Conservation (phyloP, 2,113 vertebrate species). For the Gadus chalcogrammus region DNA sequence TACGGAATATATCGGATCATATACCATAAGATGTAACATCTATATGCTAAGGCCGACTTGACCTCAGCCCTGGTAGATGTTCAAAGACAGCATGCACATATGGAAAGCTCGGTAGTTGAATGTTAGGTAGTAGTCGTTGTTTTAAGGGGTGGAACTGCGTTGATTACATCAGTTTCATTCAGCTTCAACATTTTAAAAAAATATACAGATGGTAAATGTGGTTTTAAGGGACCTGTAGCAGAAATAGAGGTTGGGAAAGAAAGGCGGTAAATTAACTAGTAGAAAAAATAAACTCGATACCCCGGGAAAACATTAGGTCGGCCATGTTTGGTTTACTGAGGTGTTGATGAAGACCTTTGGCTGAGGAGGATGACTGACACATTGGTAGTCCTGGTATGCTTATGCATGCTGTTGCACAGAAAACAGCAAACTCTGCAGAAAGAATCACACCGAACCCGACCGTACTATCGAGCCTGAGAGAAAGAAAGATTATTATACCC, state of each 20-base stretch:
- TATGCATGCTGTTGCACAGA: too few relatives aligned
- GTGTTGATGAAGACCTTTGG: too few relatives aligned
- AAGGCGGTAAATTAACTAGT: constrained; percentile 14
- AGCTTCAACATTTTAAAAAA: background rate
- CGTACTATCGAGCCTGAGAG: too few relatives aligned
- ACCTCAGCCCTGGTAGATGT: too few relatives aligned
- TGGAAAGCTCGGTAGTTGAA: too few relatives aligned
- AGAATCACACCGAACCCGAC: too few relatives aligned
- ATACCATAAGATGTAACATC: background rate
- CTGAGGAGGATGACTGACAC: too few relatives aligned
- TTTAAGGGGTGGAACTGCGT: background rate
- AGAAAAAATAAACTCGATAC: constrained; percentile 22
- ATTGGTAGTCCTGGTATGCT: too few relatives aligned
- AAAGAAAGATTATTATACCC: too few relatives aligned
- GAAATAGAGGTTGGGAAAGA: background rate
- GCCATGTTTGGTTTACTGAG: constrained; percentile 2
- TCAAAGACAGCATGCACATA: too few relatives aligned
- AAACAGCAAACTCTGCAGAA: too few relatives aligned
- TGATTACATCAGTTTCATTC: background rate
- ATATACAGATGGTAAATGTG: constrained; percentile 15
- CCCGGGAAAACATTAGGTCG: constrained; percentile 23
- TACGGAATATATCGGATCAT: background rate
- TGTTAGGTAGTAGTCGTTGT: background rate
- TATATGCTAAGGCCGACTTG: background rate
- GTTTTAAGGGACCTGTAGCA: constrained; percentile 5